phyloP scores from a whole-genome alignment of 2,888 invertebrate species.

The Sepiola atlantica region DNA sequence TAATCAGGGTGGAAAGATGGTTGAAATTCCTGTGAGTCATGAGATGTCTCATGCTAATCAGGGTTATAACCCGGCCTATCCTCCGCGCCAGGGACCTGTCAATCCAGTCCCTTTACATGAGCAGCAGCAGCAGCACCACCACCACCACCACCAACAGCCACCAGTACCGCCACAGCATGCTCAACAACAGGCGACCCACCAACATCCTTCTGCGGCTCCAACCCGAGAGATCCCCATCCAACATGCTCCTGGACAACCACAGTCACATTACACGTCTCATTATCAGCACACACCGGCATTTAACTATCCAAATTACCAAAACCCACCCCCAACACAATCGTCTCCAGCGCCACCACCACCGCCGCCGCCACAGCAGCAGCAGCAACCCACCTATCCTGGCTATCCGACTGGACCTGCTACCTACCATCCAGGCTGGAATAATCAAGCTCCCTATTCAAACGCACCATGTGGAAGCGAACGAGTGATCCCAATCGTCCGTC shows the following conservation, averaged over 20 bases:
- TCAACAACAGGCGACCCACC: slow-evolving; percentile 47
- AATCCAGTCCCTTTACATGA: background rate
- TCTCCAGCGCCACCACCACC: background rate
- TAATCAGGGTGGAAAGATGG: slow-evolving; percentile 37
- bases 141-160: background rate
- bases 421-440: background rate
- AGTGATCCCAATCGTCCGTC: slow-evolving; percentile 41
- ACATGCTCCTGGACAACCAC: slow-evolving; percentile 52
- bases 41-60: slow-evolving; percentile 44
- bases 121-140: background rate
- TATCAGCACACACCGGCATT: slow-evolving; percentile 35
- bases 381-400: background rate
- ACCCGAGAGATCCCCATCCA: slow-evolving; percentile 63
- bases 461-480: background rate
- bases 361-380: slow-evolving; percentile 47
- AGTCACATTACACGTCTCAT: slow-evolving; percentile 40
- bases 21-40: slow-evolving; percentile 53
- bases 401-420: slow-evolving; percentile 45
- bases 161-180: slow-evolving; percentile 50
- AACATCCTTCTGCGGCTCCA: slow-evolving; percentile 32
- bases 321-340: slow-evolving; percentile 14
- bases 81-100: slow-evolving; percentile 44
- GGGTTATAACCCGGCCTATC: background rate
- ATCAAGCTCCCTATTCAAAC: background rate
- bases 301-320: slow-evolving; percentile 36